A percentile compares a stretch with the other conserved stretches of the same genome.
phyloP scores from a whole-genome alignment of 2,797 vertebrate genomes.

The Tokudaia tokunoshimensis region DNA sequence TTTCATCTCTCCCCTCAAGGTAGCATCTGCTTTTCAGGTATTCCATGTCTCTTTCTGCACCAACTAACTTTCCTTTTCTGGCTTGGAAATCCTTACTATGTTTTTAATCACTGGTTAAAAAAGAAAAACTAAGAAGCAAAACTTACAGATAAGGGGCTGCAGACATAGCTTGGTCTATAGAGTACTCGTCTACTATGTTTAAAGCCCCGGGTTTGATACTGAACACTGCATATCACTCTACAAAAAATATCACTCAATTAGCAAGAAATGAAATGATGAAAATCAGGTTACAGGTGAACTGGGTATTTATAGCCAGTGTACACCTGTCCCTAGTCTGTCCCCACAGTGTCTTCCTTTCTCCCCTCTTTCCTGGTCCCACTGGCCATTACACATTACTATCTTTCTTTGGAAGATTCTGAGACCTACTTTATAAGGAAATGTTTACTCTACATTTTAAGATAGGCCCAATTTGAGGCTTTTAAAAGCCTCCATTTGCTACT shows the following conservation, averaged over 20 bases:
- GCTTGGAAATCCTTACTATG: neutral
- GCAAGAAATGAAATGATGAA: slow-evolving; percentile 67
- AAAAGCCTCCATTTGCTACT: neutral
- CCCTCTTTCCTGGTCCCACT: slow-evolving; percentile 48
- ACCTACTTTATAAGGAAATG: neutral
- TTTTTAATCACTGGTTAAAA: slow-evolving; percentile 52
- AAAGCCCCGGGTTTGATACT: neutral
- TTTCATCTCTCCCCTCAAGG: slow-evolving; percentile 37
- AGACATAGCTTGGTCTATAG: too few relatives aligned
- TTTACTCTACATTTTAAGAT: slow-evolving; percentile 5
- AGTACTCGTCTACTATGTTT: neutral
- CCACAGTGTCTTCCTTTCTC: neutral
- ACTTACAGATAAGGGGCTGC: neutral
- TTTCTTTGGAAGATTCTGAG: neutral
- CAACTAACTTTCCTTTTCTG: neutral
- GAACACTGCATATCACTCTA: neutral
- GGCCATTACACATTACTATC: neutral
- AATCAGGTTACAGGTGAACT: slow-evolving; percentile 71
- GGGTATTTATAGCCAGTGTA: slow-evolving; percentile 29
- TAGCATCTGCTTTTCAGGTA: slow-evolving; percentile 1
- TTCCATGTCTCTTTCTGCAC: neutral
- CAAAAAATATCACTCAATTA: slow-evolving; percentile 61
- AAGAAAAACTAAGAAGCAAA: slow-evolving; percentile 45
- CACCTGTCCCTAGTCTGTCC: neutral
- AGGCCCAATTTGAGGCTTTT: neutral